A percentile compares a stretch with the other conserved stretches of the same genome.
Evolutionary conservation across 2,888 invertebrate species (phyloP).

Genomic region (Cosmopolites sordidus): DNA sequence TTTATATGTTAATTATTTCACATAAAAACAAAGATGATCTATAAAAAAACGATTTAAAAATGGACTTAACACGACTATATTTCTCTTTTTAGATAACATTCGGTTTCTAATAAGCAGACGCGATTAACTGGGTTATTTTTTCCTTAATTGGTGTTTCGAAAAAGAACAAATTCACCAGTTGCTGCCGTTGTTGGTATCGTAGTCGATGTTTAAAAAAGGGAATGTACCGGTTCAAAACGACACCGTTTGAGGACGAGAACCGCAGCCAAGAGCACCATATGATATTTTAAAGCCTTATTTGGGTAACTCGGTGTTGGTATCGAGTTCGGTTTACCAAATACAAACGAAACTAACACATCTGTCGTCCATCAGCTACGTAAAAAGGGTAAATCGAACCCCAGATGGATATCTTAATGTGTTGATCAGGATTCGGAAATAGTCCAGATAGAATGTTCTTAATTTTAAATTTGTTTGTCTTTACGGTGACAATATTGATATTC

Average conservation of each 20-base stretch:
- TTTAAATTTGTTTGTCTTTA: too few relatives aligned
- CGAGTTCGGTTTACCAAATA: slow-evolving; percentile 11
- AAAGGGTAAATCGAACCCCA: too few relatives aligned
- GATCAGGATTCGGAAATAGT: too few relatives aligned
- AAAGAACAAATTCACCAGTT: not conserved
- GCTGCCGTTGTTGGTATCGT: not conserved
- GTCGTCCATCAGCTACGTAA: not conserved
- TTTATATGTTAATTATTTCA: too few relatives aligned
- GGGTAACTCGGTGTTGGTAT: slow-evolving; percentile 10
- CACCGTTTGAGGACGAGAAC: slow-evolving; percentile 1
- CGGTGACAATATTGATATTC: too few relatives aligned
- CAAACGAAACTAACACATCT: not conserved
- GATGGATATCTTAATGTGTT: too few relatives aligned
- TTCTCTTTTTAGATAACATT: too few relatives aligned
- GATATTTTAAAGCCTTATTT: slow-evolving; percentile 14
- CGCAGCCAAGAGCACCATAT: slow-evolving; percentile 6
- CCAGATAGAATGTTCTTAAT: too few relatives aligned
- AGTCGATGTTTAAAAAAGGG: not conserved
- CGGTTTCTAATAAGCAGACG: too few relatives aligned
- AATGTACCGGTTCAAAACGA: not conserved
- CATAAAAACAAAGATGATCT: too few relatives aligned
- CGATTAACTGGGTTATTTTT: not conserved
- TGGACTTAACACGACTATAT: too few relatives aligned
- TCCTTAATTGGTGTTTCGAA: not conserved
- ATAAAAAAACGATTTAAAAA: too few relatives aligned